phyloP scores from a whole-genome alignment of 2,888 invertebrate species.

The Mamestra brassicae region DNA sequence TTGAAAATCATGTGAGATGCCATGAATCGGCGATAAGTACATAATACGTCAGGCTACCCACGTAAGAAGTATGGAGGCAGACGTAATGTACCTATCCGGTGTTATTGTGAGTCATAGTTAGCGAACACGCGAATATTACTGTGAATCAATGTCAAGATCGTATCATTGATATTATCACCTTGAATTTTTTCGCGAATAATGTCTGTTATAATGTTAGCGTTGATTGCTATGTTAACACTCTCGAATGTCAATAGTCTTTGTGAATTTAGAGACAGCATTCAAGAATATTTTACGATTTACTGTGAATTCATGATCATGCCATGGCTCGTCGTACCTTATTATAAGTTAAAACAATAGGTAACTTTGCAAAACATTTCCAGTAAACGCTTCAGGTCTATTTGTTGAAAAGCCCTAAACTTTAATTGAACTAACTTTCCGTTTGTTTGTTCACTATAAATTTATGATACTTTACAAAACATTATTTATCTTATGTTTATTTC shows the following conservation, averaged over 20 bases:
- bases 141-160: conserved; percentile 81
- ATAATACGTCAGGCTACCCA: conserved; percentile 59
- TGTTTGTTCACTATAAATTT: not conserved
- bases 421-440: not conserved
- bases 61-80: conserved; percentile 56
- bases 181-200: conserved; percentile 52
- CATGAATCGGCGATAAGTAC: conserved; percentile 38
- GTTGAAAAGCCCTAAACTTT: conserved; percentile 2
- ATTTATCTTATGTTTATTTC: not conserved
- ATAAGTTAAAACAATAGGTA: not conserved
- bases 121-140: conserved; percentile 64
- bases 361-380: not conserved
- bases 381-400: conserved; percentile 1
- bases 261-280: not conserved
- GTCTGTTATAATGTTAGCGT: conserved; percentile 22
- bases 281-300: not conserved
- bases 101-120: conserved; percentile 74
- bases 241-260: conserved; percentile 1
- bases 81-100: conserved; percentile 73
- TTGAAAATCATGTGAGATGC: conserved; percentile 46
- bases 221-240: conserved; percentile 26
- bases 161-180: conserved; percentile 70
- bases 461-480: not conserved
- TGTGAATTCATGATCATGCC: not conserved
- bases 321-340: not conserved